These are phyloP conservation scores for Cavia porcellus DNA, from an alignment of 2,113 vertebrate species.

Conservation along the genomic window DNA sequence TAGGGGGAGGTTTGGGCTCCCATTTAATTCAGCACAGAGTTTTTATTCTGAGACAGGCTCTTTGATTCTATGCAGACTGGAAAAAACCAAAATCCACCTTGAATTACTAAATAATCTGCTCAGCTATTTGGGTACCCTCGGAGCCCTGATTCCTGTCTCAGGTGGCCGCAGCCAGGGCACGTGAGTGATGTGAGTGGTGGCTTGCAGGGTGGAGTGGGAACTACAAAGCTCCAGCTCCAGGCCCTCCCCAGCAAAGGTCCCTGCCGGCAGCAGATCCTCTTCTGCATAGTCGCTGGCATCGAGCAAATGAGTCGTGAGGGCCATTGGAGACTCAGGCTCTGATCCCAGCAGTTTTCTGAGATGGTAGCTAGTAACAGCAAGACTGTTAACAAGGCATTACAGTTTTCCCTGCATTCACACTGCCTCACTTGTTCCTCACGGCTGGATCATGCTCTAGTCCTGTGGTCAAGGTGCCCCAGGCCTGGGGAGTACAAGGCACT, in stretches of 20 bases:
- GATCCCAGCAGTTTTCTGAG: slow-evolving; percentile 6
- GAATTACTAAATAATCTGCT: neutral
- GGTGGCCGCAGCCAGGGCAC: neutral
- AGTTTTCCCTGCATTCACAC: neutral
- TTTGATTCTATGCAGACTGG: slow-evolving; percentile 33
- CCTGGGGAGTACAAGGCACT: neutral
- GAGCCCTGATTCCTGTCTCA: neutral
- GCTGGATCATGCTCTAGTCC: neutral
- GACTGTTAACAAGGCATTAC: neutral
- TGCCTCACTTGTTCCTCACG: neutral
- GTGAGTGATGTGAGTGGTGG: rapidly evolving
- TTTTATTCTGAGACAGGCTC: slow-evolving; percentile 47
- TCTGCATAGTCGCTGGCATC: slow-evolving; percentile 45
- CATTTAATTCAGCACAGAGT: slow-evolving; percentile 3
- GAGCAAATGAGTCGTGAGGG: slow-evolving; percentile 51
- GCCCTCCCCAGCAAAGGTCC: neutral
- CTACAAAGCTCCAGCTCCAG: neutral
- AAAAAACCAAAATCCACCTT: neutral
- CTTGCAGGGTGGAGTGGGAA: neutral
- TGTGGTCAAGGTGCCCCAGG: neutral
- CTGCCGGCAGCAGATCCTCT: slow-evolving; percentile 29
- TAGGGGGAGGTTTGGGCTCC: neutral
- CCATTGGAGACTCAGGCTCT: neutral
- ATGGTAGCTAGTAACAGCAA: slow-evolving; percentile 40
- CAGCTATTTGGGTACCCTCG: neutral